Percentiles rank a stretch among this genome's conserved stretches.
Conservation (phyloP, 2,797 vertebrate species). For the Sebastes cheni region DNA sequence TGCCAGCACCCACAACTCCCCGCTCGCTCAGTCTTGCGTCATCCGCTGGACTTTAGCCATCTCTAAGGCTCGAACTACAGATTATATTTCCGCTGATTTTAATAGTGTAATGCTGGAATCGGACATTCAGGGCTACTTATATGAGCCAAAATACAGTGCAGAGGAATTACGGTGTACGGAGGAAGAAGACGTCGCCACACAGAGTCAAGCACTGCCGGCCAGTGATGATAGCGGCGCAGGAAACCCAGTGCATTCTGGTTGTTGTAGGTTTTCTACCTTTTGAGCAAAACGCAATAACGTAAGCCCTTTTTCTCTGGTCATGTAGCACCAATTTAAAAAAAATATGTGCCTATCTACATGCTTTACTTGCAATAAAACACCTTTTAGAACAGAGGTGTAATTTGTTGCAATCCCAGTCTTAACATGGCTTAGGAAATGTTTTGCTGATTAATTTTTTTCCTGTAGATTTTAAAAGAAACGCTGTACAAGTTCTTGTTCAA, state of each 20-base stretch:
- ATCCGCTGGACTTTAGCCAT: too few relatives aligned
- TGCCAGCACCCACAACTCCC: too few relatives aligned
- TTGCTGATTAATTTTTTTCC: background rate
- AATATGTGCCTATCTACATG: background rate
- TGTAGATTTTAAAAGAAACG: background rate
- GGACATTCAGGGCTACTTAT: background rate
- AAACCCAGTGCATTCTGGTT: background rate
- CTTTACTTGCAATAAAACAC: background rate
- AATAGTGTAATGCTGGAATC: background rate
- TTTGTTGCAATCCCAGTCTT: background rate
- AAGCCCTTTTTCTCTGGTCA: background rate
- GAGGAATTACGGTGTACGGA: background rate
- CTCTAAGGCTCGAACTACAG: too few relatives aligned
- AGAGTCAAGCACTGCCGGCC: background rate
- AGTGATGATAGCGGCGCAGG: too few relatives aligned
- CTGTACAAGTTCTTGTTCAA: background rate
- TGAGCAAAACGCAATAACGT: background rate
- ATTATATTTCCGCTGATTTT: background rate
- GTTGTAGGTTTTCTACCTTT: background rate
- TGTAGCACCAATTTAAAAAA: background rate
- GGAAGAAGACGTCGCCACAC: background rate
- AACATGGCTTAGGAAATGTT: background rate
- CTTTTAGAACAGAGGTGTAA: background rate
- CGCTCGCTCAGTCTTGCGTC: too few relatives aligned
- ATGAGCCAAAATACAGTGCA: background rate